A percentile compares a stretch with the other conserved stretches of the same genome.
Conservation (phyloP, 1,140 invertebrate genomes). For the Solen grandis region DNA sequence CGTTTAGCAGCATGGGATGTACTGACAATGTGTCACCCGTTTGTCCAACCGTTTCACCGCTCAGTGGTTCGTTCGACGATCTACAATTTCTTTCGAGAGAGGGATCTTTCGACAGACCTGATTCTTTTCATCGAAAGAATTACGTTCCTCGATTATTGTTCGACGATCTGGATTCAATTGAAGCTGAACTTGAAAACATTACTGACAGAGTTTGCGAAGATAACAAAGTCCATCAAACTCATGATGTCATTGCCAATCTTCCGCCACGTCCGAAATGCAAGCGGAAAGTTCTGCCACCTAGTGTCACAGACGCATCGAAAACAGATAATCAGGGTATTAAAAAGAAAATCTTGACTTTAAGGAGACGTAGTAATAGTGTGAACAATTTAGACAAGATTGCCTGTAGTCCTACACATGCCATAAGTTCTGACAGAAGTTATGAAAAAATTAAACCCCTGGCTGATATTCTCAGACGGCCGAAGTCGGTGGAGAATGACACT, state of each 20-base stretch:
- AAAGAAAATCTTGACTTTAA: conserved; percentile 37
- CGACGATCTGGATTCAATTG: conserved; percentile 12
- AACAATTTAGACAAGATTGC: not conserved
- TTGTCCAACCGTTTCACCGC: not conserved
- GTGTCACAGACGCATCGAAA: not conserved
- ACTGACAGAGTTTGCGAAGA: not conserved
- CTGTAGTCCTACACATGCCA: not conserved
- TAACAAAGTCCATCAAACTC: not conserved
- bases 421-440: conserved; percentile 1
- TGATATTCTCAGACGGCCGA: conserved; percentile 11
- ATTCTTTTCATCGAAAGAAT: conserved; percentile 11
- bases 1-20: not conserved
- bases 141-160: not conserved
- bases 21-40: not conserved
- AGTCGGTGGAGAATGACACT: conserved; percentile 13
- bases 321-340: conserved; percentile 18
- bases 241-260: conserved; percentile 4
- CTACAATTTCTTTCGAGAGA: not conserved
- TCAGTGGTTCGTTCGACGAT: not conserved
- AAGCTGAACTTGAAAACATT: conserved; percentile 49
- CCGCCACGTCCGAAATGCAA: conserved; percentile 47
- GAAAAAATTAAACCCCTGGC: conserved; percentile 8
- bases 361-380: conserved; percentile 13
- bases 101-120: not conserved
- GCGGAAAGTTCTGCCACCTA: conserved; percentile 38